Evolutionary conservation across 2,113 vertebrate species (phyloP).

Genomic region (Corvus moneduloides): DNA sequence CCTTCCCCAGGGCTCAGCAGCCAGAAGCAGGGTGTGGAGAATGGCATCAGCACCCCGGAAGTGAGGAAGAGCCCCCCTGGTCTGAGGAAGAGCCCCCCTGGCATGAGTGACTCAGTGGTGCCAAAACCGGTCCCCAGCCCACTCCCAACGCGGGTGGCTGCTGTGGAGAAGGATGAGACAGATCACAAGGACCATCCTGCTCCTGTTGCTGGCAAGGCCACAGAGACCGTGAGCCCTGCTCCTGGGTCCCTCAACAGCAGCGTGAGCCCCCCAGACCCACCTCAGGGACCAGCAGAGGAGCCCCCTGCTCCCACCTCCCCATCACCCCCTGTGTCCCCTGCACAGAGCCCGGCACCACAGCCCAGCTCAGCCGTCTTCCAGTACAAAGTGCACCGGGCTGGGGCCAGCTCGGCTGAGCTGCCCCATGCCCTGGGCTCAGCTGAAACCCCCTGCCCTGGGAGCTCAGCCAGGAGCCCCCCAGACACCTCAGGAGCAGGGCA

Average conservation of each 20-base stretch:
- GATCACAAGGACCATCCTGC: neutral
- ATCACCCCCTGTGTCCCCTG: neutral
- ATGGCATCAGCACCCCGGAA: neutral
- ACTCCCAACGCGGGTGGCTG: neutral
- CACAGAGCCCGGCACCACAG: neutral
- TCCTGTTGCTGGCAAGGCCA: neutral
- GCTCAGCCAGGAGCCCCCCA: neutral
- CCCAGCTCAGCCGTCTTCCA: neutral
- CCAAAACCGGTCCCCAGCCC: neutral
- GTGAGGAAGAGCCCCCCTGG: neutral
- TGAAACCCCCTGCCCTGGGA: accelerated
- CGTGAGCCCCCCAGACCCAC: neutral
- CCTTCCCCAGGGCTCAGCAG: neutral
- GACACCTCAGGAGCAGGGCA: accelerated
- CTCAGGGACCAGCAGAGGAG: neutral
- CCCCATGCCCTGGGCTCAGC: accelerated
- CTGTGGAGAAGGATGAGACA: neutral
- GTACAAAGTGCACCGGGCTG: conserved; percentile 63
- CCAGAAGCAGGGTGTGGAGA: conserved; percentile 42
- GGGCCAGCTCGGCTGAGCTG: neutral
- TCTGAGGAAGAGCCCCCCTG: neutral
- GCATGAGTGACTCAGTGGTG: neutral
- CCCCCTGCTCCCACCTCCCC: neutral
- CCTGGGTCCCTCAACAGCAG: neutral
- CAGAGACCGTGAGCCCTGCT: neutral